Conservation (phyloP, 2,113 vertebrate genomes). For the Kobus ellipsiprymnus region DNA sequence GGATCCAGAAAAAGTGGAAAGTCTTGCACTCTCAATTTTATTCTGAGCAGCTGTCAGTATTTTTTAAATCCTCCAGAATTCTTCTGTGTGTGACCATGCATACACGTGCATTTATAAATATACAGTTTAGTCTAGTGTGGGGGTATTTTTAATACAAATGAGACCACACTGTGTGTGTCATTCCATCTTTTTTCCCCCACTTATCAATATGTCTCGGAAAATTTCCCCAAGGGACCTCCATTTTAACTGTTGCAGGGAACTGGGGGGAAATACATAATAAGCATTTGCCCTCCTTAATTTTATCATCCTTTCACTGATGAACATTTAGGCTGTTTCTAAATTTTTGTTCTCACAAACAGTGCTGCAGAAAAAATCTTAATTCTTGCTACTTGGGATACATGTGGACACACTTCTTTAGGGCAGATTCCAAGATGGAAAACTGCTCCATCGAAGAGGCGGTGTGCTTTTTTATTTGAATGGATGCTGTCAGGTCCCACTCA, state of each 20-base stretch:
- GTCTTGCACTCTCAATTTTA: neutral
- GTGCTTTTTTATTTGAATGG: neutral
- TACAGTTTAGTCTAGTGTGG: neutral
- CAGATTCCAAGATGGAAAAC: neutral
- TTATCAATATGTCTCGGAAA: constrained; percentile 4
- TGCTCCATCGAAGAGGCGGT: neutral
- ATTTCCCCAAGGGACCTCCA: neutral
- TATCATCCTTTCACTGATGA: neutral
- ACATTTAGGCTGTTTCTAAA: neutral
- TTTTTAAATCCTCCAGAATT: neutral
- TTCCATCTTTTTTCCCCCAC: neutral
- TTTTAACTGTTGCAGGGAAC: neutral
- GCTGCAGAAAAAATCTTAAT: neutral
- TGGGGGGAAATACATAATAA: too few relatives aligned
- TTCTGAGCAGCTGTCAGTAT: neutral
- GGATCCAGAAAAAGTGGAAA: neutral
- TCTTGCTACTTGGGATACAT: neutral
- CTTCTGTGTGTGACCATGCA: neutral
- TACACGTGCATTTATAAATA: neutral
- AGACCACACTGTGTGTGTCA: neutral
- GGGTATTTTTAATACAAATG: neutral
- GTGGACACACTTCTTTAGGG: neutral
- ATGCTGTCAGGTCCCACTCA: neutral
- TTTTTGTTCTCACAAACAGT: neutral
- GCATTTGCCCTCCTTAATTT: neutral